Conservation (phyloP, 2,113 vertebrate species). For the Australoheros scitulus region DNA sequence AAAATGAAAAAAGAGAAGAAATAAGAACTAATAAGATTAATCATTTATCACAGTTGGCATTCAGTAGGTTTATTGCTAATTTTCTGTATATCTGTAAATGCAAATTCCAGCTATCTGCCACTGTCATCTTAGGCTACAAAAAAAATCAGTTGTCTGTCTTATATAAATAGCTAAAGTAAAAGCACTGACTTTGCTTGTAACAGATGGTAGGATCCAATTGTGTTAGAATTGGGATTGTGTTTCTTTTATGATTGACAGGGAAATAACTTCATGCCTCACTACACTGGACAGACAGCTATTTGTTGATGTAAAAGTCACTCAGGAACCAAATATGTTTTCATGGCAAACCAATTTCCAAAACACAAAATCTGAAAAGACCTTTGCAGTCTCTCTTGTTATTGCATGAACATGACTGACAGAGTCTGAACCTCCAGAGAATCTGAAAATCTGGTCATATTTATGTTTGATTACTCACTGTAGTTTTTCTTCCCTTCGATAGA, state of each 20-base stretch:
- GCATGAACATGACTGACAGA: conserved; percentile 26
- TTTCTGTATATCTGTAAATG: not conserved
- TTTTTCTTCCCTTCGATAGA: not conserved
- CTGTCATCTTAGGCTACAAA: not conserved
- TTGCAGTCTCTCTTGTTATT: conserved; percentile 9
- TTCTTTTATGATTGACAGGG: conserved; percentile 53
- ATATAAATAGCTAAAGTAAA: not conserved
- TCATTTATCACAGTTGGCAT: not conserved
- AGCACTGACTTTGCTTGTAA: conserved; percentile 14
- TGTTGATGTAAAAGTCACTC: conserved; percentile 46
- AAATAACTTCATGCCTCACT: conserved; percentile 52
- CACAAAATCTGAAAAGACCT: conserved; percentile 22
- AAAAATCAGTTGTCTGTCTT: not conserved
- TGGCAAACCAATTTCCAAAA: conserved; percentile 55
- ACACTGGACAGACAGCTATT: conserved; percentile 46
- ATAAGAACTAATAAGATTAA: not conserved
- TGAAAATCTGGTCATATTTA: conserved; percentile 4
- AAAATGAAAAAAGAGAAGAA: not conserved
- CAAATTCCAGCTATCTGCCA: not conserved
- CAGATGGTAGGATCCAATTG: conserved; percentile 34
- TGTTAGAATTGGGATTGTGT: conserved; percentile 34
- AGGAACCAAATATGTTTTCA: conserved; percentile 40
- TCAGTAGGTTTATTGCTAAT: not conserved
- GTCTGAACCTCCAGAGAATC: conserved; percentile 7
- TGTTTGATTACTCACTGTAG: conserved; percentile 7